Base-by-base conservation (phyloP, 2,797 vertebrate genomes). In the Picus viridis region DNA sequence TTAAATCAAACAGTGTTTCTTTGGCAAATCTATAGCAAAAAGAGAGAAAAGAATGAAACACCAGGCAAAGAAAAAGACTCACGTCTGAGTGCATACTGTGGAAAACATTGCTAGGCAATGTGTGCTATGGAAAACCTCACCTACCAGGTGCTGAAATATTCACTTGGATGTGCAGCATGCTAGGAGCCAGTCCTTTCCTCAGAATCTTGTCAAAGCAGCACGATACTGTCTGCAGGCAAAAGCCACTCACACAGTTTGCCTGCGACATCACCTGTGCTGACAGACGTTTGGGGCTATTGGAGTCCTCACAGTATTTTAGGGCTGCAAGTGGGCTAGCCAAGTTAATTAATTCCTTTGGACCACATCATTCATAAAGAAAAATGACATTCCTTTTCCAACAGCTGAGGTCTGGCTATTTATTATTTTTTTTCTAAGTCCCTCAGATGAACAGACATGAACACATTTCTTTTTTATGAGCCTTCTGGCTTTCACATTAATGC, bases 291-390 rank as follows among this genome's bases (percentile, higher is more conserved):
- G 39, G 27, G 24, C 23, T 80, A 92, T 94, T 77, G 53, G 34
- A 90, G 63, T 3, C 7, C 62, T 85, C 34, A 49, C n/a, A 83
- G n/a, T 12, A 67, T 72, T 94, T 90, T 57, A 83, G 45, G 27
- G 63, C 67, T 70, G 39, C n/a, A 87, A 49, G 18, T 36, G 15
- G 36, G 49, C 67, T 90, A 89, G 34, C 34, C 41, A 64, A 83
- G 23, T 29, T 80, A 85, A 95, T 91, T 87, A 89, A 87, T 87
- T 94, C 71, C 34, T 92, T 85, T 72, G 67, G 56, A 85, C n/a
- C 29, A 54, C 16, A 77, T 72, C 2, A 65, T 75, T 85, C 59
- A 29, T 49, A 57, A 71, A 87, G 62, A 79, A 90, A 92, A 91
- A 89, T 83, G 0, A 16, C 32, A 59, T 62, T 74, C 9, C 3